Percentiles rank a stretch among this genome's conserved stretches.
These are phyloP conservation scores for Nothoprocta pentlandii DNA, from an alignment of 2,113 vertebrate species.

Conservation along the genomic window DNA sequence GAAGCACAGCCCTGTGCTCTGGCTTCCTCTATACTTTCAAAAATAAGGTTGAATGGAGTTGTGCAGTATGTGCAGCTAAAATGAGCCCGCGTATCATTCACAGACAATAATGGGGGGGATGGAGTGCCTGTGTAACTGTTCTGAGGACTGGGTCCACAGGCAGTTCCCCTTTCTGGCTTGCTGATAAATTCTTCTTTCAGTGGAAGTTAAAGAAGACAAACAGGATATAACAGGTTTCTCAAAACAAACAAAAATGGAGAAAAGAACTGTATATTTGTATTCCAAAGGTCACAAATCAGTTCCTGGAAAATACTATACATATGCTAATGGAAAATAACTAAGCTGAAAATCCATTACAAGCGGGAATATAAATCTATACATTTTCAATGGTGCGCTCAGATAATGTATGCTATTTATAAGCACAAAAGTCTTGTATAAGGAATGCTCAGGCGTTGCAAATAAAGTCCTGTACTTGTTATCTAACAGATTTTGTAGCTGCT, in stretches of 20 bases:
- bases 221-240: not conserved
- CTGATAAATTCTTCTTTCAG: not conserved
- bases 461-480: conserved; percentile 8
- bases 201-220: not conserved
- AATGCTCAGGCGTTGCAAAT: conserved; percentile 14
- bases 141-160: rapidly evolving
- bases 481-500: conserved; percentile 26
- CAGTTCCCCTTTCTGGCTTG: not conserved
- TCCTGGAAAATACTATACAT: not conserved
- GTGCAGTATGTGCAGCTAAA: not conserved
- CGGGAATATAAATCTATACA: not conserved
- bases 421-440: not conserved
- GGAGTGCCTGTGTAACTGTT: not conserved
- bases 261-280: not conserved
- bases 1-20: not conserved
- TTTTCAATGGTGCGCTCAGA: conserved; percentile 38
- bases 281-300: not conserved
- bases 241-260: not conserved
- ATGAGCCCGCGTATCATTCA: not conserved
- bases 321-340: conserved; percentile 21
- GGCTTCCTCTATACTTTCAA: not conserved
- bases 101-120: not conserved
- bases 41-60: not conserved
- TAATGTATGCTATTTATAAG: conserved; percentile 13
- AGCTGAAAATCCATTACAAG: conserved; percentile 45